Evolutionary conservation across 37 sponge, comb jelly and placozoan genomes (phyloP), one percentile per base, ranked within the genome.

Genomic region (Chondrosia reniformis): DNA sequence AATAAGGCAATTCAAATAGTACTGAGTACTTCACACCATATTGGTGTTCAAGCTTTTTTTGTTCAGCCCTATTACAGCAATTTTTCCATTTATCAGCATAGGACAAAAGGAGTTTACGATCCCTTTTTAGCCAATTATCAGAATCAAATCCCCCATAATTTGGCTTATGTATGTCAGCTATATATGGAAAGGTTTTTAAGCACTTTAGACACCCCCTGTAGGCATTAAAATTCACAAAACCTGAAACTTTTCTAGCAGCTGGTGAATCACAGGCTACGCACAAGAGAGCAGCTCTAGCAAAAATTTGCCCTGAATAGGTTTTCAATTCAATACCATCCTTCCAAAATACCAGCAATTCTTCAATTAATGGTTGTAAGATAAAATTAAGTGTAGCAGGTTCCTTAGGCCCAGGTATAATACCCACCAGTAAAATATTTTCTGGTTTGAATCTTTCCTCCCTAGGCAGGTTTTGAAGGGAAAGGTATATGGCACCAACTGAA

Each of bases 191-290:
- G 10, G 42, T 38, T 34, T 79, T 88, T 30, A 83, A 36, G 49
- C 88, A 88, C 43, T 83, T 83, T 75, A 80, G 83, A 63, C 83
- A 88, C 10, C 84, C 88, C 6, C 32, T 7, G 3, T 4, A 64
- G 1, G 88, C 82, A 87, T 63, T 82, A 28, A 42, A 45, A 45
- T 31, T 42, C 3, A 36, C 12, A 82, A 87, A 87, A 19, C 87
- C 87, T 78, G 78, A 63, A 33, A 81, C 34, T 67, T 81, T 86
- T 3, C 76, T 30, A 5, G 52, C 24, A 0, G 86, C 86, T 30
- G 87, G 87, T 9, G 81, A 28, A 45, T 86, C 87, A 28, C 78
- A 81, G 22, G 36, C 40, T 3, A 82, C 49, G 37, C 58, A 82
- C 9, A 56, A 17, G 24, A 87, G 55, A 8, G 58, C 49, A 38